Evolutionary conservation across 2,797 vertebrate genomes (phyloP).

Genomic region (Anabacerthia variegaticeps): DNA sequence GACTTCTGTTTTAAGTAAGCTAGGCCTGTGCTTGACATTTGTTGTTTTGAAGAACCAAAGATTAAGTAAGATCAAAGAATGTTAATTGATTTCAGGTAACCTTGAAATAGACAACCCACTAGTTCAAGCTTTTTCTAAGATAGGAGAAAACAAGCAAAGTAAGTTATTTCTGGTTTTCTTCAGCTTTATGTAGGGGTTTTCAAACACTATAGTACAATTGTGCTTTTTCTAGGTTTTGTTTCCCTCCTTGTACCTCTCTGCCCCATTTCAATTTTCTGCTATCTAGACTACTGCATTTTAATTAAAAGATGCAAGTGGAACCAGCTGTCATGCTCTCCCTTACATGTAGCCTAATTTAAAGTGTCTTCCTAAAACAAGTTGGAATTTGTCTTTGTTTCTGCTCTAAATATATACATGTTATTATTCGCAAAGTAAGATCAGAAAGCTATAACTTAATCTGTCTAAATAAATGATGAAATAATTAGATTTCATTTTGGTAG

Average conservation of each 20-base stretch:
- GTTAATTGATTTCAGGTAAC: neutral
- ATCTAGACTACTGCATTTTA: neutral
- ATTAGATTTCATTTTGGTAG: constrained; percentile 34
- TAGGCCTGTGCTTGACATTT: neutral
- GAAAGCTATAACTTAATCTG: neutral
- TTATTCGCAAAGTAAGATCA: neutral
- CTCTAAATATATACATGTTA: neutral
- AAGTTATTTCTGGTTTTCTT: neutral
- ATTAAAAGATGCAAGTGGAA: constrained; percentile 11
- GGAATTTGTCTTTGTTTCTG: neutral
- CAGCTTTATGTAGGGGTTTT: neutral
- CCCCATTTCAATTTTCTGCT: neutral
- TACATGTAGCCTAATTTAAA: neutral
- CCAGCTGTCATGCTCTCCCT: neutral
- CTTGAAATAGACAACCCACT: neutral
- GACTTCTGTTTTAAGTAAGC: neutral
- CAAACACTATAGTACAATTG: neutral
- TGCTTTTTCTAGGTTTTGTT: neutral
- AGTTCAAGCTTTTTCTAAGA: neutral
- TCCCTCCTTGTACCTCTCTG: neutral
- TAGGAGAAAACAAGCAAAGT: neutral
- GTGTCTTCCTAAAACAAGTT: neutral
- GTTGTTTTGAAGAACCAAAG: neutral
- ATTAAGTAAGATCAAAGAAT: neutral
- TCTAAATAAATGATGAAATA: constrained; percentile 27